phyloP scores from a whole-genome alignment of 1,140 invertebrate genomes.

The Plectus sambesii region DNA sequence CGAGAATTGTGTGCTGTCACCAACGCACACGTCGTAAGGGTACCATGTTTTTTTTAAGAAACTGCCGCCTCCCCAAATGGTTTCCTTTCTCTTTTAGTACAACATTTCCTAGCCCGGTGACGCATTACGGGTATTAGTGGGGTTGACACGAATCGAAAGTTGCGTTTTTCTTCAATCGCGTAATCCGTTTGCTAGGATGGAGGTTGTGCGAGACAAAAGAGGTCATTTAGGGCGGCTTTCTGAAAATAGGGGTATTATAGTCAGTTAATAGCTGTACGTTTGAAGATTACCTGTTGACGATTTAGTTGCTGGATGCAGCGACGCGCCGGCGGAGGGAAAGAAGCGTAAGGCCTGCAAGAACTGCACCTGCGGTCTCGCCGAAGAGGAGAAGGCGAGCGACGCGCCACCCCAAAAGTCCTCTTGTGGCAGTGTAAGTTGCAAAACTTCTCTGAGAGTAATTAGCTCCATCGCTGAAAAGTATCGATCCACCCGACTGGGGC shows the following conservation, averaged over 20 bases:
- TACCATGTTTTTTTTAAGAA: too few relatives aligned
- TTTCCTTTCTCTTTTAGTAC: too few relatives aligned
- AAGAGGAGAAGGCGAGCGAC: conserved; percentile 54
- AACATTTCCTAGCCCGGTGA: too few relatives aligned
- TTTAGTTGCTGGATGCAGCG: conserved; percentile 24
- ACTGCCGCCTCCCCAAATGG: too few relatives aligned
- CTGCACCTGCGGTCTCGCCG: conserved; percentile 89
- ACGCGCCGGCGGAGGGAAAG: conserved; percentile 24
- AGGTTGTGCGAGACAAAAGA: background rate
- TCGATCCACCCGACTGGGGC: background rate
- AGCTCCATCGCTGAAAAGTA: conserved; percentile 12
- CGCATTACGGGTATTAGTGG: too few relatives aligned
- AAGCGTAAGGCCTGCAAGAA: conserved; percentile 95
- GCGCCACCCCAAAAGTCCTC: conserved; percentile 61
- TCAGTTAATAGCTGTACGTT: background rate
- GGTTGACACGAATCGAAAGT: too few relatives aligned
- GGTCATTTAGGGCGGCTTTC: background rate
- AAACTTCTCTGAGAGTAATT: background rate
- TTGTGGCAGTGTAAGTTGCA: conserved; percentile 76
- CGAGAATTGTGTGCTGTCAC: too few relatives aligned
- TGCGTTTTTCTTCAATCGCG: too few relatives aligned
- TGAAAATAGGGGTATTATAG: background rate
- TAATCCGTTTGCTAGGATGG: too few relatives aligned
- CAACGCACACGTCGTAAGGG: too few relatives aligned
- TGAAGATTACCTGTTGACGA: conserved; percentile 4